phyloP scores from a whole-genome alignment of 2,113 vertebrate genomes.

The Bubalus kerabau region DNA sequence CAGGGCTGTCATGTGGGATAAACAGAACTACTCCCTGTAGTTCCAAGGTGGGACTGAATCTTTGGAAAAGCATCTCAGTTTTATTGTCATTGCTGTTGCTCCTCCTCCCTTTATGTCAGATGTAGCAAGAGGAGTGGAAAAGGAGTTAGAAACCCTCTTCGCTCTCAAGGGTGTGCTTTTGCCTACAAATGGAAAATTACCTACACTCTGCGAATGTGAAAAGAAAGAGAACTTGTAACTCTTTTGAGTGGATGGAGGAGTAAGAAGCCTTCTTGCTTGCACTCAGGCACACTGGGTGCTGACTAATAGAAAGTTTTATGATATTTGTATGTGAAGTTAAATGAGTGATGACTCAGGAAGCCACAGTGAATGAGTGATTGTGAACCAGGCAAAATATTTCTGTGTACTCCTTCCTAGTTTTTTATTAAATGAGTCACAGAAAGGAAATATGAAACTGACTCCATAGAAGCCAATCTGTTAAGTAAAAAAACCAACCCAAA shows the following conservation, averaged over 20 bases:
- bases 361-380: constrained; percentile 50
- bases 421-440: constrained; percentile 69
- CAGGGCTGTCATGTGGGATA: not conserved
- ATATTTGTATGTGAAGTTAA: constrained; percentile 63
- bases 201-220: not conserved
- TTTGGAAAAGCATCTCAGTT: not conserved
- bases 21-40: not conserved
- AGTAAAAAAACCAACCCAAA: constrained; percentile 9
- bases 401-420: constrained; percentile 27
- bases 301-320: constrained; percentile 43
- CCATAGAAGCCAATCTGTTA: constrained; percentile 6
- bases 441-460: constrained; percentile 46
- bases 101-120: not conserved
- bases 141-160: not conserved
- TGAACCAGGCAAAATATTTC: constrained; percentile 58
- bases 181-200: constrained; percentile 4
- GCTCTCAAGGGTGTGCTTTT: not conserved
- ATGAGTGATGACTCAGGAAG: constrained; percentile 72
- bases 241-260: not conserved
- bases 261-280: not conserved
- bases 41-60: not conserved
- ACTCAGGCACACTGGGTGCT: constrained; percentile 4
- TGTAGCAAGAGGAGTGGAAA: not conserved
- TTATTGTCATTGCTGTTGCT: not conserved
- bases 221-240: not conserved